Conservation (phyloP, 2,113 vertebrate species). For the Macrotis lagotis region DNA sequence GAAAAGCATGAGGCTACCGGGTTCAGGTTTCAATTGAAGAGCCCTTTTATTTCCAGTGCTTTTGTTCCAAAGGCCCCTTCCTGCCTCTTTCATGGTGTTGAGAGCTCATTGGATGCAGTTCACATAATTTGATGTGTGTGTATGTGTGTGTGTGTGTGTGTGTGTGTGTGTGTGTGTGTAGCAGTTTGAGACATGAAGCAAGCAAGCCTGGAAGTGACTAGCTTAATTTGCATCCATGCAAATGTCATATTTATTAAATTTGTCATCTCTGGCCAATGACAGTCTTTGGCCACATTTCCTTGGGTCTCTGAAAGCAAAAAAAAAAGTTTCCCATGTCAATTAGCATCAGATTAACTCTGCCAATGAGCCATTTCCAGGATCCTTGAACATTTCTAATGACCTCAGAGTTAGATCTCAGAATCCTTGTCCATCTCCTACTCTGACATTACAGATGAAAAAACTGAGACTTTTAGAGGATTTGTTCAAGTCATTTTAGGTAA, state of each 20-base stretch:
- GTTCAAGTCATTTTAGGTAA: not conserved
- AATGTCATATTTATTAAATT: conserved; percentile 25
- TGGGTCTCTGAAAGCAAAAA: not conserved
- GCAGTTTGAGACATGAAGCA: not conserved
- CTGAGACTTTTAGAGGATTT: not conserved
- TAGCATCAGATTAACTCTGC: not conserved
- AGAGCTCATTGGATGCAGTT: not conserved
- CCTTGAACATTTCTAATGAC: not conserved
- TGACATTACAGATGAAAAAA: not conserved
- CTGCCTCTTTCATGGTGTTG: not conserved
- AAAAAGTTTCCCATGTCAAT: not conserved
- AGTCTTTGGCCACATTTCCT: conserved; percentile 6
- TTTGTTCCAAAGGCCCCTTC: not conserved
- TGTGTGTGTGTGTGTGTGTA: no score
- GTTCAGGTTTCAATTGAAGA: not conserved
- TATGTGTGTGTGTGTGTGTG: no score
- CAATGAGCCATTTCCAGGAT: not conserved
- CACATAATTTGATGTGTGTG: not conserved
- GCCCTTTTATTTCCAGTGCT: not conserved
- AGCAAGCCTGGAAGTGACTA: not conserved
- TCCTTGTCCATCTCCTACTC: not conserved
- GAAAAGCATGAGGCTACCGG: not conserved
- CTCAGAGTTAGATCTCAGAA: not conserved
- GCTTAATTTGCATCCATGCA: not conserved
- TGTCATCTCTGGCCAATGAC: not conserved